Conservation (phyloP, 2,797 vertebrate species). For the Rhincodon typus region DNA sequence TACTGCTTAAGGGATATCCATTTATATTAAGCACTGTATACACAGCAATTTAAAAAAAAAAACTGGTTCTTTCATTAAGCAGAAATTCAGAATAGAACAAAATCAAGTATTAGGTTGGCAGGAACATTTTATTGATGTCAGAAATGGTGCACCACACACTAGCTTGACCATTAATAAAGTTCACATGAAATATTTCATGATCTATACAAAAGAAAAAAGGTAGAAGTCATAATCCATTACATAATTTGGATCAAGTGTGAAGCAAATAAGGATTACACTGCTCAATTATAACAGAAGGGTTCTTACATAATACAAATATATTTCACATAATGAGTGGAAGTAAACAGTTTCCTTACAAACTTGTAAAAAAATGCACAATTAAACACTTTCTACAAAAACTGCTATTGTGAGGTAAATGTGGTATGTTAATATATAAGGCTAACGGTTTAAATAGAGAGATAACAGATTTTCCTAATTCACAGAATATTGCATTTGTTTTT, state of each 20-base stretch:
- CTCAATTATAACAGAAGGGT: conserved; percentile 31
- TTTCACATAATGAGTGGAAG: conserved; percentile 30
- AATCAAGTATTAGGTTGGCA: conserved; percentile 35
- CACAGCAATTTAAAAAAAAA: neutral
- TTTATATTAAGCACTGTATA: neutral
- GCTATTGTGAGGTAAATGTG: conserved; percentile 38
- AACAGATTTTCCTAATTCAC: conserved; percentile 35
- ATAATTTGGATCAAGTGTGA: conserved; percentile 35
- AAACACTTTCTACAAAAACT: conserved; percentile 37
- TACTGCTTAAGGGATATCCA: neutral
- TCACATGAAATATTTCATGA: conserved; percentile 36
- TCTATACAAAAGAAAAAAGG: conserved; percentile 34
- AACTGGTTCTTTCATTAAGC: neutral
- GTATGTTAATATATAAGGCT: conserved; percentile 38
- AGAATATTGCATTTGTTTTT: conserved; percentile 31
- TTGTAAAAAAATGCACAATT: conserved; percentile 37
- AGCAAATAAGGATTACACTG: conserved; percentile 34
- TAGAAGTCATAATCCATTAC: conserved; percentile 30
- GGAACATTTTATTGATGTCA: conserved; percentile 37
- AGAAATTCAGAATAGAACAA: conserved; percentile 2
- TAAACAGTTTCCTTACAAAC: conserved; percentile 33
- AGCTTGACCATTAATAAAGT: conserved; percentile 36
- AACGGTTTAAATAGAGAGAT: conserved; percentile 36
- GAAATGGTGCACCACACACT: conserved; percentile 36
- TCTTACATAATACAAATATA: conserved; percentile 36